Evolutionary conservation across 2,888 invertebrate species (phyloP).

Genomic region (Calephelis perditalis): DNA sequence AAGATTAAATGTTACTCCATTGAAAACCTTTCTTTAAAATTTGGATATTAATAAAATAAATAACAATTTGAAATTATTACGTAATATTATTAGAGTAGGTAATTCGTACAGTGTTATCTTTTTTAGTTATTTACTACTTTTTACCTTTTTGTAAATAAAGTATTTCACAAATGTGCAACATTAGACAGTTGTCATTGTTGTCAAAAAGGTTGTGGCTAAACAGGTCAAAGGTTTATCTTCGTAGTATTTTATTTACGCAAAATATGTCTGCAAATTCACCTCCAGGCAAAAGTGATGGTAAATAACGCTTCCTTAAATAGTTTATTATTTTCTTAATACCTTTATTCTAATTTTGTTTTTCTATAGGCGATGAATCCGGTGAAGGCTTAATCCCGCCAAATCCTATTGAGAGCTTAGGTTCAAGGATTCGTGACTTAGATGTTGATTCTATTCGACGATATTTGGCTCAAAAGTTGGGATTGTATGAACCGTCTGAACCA

Average conservation of each 20-base stretch:
- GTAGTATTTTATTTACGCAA: conserved; percentile 45
- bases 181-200: conserved; percentile 58
- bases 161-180: conserved; percentile 51
- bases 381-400: conserved; percentile 56
- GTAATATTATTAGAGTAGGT: no score
- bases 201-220: conserved; percentile 58
- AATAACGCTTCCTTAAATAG: conserved; percentile 26
- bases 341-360: conserved; percentile 24
- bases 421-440: conserved; percentile 65
- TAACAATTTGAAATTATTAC: background rate
- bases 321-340: conserved; percentile 1
- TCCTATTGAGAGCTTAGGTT: conserved; percentile 51
- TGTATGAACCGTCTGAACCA: conserved; percentile 67
- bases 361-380: conserved; percentile 51
- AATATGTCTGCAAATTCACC: conserved; percentile 71
- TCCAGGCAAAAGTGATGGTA: conserved; percentile 64
- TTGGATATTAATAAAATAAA: background rate
- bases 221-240: conserved; percentile 59
- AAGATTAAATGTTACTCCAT: no score
- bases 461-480: conserved; percentile 81
- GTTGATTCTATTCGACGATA: conserved; percentile 82
- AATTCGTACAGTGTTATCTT: background rate
- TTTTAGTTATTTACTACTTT: background rate
- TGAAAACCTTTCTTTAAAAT: background rate
- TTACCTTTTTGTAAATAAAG: conserved; percentile 12